These are phyloP conservation scores for Pipistrellus pygmaeus DNA, from an alignment of 2,797 vertebrate species.

Conservation along the genomic window DNA sequence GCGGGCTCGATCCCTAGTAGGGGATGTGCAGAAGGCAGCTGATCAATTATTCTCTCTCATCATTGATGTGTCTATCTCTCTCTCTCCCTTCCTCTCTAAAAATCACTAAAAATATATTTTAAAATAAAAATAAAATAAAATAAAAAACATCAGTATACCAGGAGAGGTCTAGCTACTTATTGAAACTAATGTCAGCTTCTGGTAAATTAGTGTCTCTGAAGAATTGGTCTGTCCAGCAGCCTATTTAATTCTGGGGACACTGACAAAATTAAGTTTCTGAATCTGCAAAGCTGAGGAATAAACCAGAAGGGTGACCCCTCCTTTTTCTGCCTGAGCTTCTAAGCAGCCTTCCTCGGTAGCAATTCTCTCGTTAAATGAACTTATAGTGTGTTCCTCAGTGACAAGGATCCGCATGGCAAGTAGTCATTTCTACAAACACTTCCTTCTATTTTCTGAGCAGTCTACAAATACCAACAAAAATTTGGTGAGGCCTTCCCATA, in stretches of 20 bases:
- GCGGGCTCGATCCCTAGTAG: too few relatives aligned
- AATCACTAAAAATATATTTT: too few relatives aligned
- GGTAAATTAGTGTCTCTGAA: neutral
- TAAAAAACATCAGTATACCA: neutral
- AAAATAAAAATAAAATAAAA: too few relatives aligned
- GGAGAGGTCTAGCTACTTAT: neutral
- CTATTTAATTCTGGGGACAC: neutral
- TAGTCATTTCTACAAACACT: neutral
- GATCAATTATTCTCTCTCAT: too few relatives aligned
- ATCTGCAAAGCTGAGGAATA: conserved; percentile 22
- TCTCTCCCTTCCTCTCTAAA: too few relatives aligned
- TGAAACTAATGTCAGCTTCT: neutral
- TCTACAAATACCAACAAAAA: neutral
- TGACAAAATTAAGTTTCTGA: conserved; percentile 24
- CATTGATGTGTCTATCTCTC: too few relatives aligned
- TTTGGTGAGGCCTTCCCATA: neutral
- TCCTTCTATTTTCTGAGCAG: neutral
- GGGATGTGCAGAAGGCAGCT: too few relatives aligned
- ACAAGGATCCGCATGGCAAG: neutral
- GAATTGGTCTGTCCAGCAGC: neutral
- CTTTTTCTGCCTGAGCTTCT: neutral
- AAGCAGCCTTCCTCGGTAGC: neutral
- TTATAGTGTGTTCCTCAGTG: neutral
- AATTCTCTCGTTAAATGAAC: neutral
- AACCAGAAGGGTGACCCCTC: neutral